Conservation (phyloP, 2,797 vertebrate genomes). For the Holocentrus rufus region DNA sequence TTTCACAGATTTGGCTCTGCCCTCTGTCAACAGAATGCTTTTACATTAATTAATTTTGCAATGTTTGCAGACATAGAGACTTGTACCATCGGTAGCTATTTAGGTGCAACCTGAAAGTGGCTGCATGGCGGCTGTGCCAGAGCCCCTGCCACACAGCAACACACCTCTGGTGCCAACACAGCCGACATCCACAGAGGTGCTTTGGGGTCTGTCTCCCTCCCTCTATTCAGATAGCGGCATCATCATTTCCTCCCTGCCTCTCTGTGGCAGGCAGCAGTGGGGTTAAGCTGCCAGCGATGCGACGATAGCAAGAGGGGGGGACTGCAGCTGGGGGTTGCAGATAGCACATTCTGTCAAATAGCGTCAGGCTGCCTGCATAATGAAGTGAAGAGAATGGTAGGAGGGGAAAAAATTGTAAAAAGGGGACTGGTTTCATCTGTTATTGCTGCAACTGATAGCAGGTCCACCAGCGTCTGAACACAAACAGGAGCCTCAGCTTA, state of each 20-base stretch:
- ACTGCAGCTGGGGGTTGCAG: constrained; percentile 84
- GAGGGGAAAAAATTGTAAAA: constrained; percentile 55
- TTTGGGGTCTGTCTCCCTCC: constrained; percentile 44
- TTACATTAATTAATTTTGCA: constrained; percentile 15
- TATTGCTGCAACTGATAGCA: constrained; percentile 68
- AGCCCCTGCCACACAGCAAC: constrained; percentile 18
- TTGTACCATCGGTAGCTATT: background rate
- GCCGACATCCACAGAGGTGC: constrained; percentile 48
- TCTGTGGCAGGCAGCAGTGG: constrained; percentile 69
- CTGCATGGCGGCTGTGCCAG: constrained; percentile 25
- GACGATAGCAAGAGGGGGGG: constrained; percentile 76
- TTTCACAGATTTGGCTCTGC: constrained; percentile 11
- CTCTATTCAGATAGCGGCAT: constrained; percentile 61
- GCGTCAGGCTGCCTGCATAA: constrained; percentile 86
- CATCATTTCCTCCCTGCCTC: constrained; percentile 63
- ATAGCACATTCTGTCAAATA: constrained; percentile 85
- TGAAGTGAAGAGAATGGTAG: constrained; percentile 74
- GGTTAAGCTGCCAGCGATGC: constrained; percentile 83
- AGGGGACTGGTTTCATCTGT: constrained; percentile 69
- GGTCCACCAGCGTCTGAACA: constrained; percentile 44
- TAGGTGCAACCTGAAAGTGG: background rate
- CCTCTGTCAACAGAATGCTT: background rate
- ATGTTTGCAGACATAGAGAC: background rate
- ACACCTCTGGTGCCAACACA: constrained; percentile 43
- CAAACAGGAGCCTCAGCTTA: constrained; percentile 53